Conservation (phyloP, 1,140 invertebrate species). For the Drosophila nannoptera region DNA sequence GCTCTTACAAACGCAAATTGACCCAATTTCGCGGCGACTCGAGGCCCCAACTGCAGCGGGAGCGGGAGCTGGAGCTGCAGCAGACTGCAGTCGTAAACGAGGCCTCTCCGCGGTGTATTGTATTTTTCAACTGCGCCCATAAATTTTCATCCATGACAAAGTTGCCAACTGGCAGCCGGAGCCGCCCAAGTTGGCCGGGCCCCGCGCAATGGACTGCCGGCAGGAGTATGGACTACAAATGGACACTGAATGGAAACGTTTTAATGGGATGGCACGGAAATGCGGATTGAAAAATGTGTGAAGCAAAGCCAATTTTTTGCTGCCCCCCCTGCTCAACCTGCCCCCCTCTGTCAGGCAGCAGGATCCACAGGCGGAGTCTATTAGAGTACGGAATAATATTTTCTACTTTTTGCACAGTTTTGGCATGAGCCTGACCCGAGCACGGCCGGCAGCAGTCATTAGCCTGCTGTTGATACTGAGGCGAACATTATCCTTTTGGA, state of each 20-base stretch:
- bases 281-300: conserved; percentile 27
- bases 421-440: not conserved
- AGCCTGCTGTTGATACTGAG: conserved; percentile 52
- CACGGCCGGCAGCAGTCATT: conserved; percentile 51
- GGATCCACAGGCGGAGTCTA: no score
- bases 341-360: no score
- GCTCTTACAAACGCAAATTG: conserved; percentile 65
- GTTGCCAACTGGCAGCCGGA: conserved; percentile 54
- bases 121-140: conserved; percentile 49
- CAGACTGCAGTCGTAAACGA: conserved; percentile 22
- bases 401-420: not conserved
- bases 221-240: conserved; percentile 52
- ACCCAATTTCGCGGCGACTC: conserved; percentile 58
- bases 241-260: conserved; percentile 44
- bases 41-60: not conserved
- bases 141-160: conserved; percentile 67
- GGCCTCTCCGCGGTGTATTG: conserved; percentile 5
- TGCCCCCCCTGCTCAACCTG: conserved; percentile 37
- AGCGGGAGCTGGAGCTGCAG: not conserved
- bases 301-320: conserved; percentile 64
- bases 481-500: conserved; percentile 67
- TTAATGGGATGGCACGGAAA: not conserved
- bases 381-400: not conserved
- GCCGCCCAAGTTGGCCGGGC: conserved; percentile 46
- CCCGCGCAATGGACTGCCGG: conserved; percentile 60